phyloP scores from a whole-genome alignment of 2,888 invertebrate genomes.

The Herminia tarsipennalis region DNA sequence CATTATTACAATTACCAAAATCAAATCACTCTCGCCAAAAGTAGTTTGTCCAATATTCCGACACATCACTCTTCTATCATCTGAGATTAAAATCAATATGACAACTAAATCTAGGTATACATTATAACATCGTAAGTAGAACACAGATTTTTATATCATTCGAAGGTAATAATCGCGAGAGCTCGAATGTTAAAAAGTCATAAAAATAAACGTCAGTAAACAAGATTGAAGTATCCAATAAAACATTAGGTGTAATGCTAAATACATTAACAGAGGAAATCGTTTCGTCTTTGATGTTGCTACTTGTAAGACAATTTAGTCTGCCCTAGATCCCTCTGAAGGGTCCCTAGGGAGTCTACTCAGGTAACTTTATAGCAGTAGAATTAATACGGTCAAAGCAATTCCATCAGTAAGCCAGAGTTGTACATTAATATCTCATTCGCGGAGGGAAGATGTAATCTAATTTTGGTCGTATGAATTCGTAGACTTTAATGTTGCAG shows the following conservation, averaged over 20 bases:
- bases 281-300: conserved; percentile 58
- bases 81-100: no score
- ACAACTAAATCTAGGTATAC: conserved; percentile 12
- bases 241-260: conserved; percentile 37
- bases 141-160: conserved; percentile 2
- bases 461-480: conserved; percentile 47
- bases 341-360: conserved; percentile 62
- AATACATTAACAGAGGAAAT: conserved; percentile 37
- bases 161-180: conserved; percentile 15
- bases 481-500: conserved; percentile 16
- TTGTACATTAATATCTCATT: conserved; percentile 60
- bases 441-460: conserved; percentile 52
- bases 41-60: no score
- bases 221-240: conserved; percentile 29
- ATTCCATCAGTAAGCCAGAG: conserved; percentile 60
- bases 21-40: no score
- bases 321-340: conserved; percentile 68
- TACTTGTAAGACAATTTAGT: conserved; percentile 67
- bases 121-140: conserved; percentile 25
- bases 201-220: conserved; percentile 40
- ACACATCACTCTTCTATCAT: no score
- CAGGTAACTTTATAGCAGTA: conserved; percentile 74
- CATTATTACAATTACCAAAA: no score
- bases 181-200: conserved; percentile 19
- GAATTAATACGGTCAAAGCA: conserved; percentile 76